A percentile compares a stretch with the other conserved stretches of the same genome.
Conservation (phyloP, 64 coral and sea anemone genomes). For the Montipora capricornis region DNA sequence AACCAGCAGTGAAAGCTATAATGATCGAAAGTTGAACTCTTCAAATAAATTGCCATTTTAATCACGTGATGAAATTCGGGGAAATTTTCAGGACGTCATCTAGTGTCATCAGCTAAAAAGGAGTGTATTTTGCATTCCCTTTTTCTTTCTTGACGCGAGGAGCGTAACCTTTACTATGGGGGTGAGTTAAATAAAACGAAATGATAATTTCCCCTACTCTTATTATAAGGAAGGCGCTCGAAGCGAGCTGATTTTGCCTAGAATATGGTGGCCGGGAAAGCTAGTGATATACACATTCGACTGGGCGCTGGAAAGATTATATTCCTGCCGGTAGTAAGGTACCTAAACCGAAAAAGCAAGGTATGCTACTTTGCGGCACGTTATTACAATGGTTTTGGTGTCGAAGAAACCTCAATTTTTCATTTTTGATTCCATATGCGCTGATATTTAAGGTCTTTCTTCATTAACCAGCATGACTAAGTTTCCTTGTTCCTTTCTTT, state of each 20-base stretch:
- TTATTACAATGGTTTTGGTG: no score
- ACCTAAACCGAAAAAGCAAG: no score
- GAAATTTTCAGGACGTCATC: background rate
- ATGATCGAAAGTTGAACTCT: no score
- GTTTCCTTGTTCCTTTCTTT: background rate
- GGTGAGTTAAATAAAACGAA: background rate
- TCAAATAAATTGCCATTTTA: background rate
- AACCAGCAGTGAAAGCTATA: background rate
- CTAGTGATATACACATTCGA: no score
- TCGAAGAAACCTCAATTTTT: background rate
- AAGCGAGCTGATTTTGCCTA: no score
- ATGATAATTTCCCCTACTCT: no score
- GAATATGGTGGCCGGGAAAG: no score
- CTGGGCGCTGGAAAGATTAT: no score
- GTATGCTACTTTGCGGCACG: no score
- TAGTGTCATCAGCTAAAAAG: background rate
- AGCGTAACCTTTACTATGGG: background rate
- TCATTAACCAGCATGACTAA: background rate
- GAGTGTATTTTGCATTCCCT: background rate
- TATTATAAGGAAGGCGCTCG: no score
- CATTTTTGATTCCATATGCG: background rate
- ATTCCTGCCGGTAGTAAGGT: no score
- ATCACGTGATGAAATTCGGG: constrained; percentile 1
- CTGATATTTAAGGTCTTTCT: background rate
- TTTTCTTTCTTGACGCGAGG: background rate